These are phyloP conservation scores for Prunella strophiata DNA, from an alignment of 2,797 vertebrate species.

Conservation along the genomic window DNA sequence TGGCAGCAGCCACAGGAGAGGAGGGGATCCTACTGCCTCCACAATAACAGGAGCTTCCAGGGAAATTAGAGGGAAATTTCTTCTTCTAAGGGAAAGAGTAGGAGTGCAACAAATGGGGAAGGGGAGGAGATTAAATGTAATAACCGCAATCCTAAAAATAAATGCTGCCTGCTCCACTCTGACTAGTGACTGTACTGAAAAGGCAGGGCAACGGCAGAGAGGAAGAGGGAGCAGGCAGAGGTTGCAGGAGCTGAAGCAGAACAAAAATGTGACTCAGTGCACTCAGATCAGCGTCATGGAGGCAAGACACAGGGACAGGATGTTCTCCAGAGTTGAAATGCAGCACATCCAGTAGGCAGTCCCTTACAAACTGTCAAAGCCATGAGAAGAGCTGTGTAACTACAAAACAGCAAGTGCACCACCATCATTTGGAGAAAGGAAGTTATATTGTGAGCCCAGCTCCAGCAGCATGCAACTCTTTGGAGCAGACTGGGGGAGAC, in stretches of 20 bases:
- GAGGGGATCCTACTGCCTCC: conserved; percentile 12
- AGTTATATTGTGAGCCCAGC: neutral
- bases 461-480: neutral
- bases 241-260: neutral
- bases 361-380: neutral
- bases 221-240: neutral
- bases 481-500: neutral
- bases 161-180: conserved; percentile 6
- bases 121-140: conserved; percentile 17
- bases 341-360: neutral
- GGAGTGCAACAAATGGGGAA: conserved; percentile 48
- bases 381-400: neutral
- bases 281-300: neutral
- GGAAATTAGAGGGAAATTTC: conserved; percentile 30
- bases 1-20: neutral
- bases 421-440: neutral
- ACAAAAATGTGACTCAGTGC: neutral
- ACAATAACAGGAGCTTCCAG: conserved; percentile 16
- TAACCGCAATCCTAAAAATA: conserved; percentile 59
- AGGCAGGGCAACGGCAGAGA: neutral
- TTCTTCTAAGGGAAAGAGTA: conserved; percentile 32
- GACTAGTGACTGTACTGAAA: conserved; percentile 3
- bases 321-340: neutral
- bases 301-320: neutral
- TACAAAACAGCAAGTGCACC: neutral